Conservation (phyloP, 2,113 vertebrate species). For the Bubo bubo region DNA sequence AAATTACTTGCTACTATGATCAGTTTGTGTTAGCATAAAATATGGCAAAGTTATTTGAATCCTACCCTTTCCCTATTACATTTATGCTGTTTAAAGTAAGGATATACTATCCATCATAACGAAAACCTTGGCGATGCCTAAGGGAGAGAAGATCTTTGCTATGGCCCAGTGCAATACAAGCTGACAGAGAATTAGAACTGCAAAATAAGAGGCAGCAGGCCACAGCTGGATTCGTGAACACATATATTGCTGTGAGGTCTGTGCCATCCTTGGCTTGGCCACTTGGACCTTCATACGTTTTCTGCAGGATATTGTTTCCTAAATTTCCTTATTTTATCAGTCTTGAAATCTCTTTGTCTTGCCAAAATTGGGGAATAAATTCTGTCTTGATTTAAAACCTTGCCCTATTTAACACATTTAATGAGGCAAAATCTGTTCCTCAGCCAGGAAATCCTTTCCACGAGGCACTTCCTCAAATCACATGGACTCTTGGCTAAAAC, state of each 20-base stretch:
- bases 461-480: background rate
- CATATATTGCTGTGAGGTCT: background rate
- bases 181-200: background rate
- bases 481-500: background rate
- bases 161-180: background rate
- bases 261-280: background rate
- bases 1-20: background rate
- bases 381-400: background rate
- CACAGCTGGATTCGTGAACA: background rate
- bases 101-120: background rate
- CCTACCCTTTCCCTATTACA: background rate
- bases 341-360: background rate
- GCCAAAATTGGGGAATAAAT: background rate
- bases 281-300: rapidly evolving
- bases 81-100: background rate
- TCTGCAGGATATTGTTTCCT: background rate
- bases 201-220: background rate
- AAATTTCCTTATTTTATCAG: background rate
- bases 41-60: background rate
- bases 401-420: background rate
- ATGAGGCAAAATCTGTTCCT: background rate
- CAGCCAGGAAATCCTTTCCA: background rate
- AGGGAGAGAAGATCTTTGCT: background rate
- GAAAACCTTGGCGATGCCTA: background rate
- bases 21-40: background rate